Base-by-base conservation (phyloP, 2,113 vertebrate species). In the Lasiurus cinereus region DNA sequence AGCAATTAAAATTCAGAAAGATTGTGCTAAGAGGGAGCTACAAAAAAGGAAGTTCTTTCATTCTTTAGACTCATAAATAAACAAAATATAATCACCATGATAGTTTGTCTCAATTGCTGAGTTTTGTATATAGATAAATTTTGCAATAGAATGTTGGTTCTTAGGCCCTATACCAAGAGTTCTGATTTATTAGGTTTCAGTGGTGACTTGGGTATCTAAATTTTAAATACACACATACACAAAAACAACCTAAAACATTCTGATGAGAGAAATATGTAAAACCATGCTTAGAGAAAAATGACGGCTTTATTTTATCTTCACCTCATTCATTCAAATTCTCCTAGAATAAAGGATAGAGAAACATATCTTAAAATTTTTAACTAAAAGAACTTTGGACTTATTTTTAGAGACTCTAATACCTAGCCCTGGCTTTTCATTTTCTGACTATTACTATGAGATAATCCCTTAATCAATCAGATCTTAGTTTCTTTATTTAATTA, bases 1-100 rank as follows among this genome's bases (percentile, higher is more conserved):
- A 87, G 39, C 66, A 90, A 72, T 52, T 74, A 22, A 92, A 94
- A 83, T 83, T 76, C 8, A 56, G 10, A 52, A 87, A 82, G 2
- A 67, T 87, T 90, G 21, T 67, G 84, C 8, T 76, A 54, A 67
- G 33, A 76, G 6, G 54, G 31, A 69, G 2, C 52, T 91, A 22
- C 29, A 82, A 70, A 91, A 22, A 4, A 89, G 50, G 24, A 24
- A 46, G n/a, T 87, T 72, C 4, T 48, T 96, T 78, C 6, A 88
- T 6, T 46, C n/a, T 80, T 70, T 89, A 12, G 16, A 74, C 16
- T 31, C 22, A 48, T 29, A 54, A 74, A 5, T 18, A 39, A 72
- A 80, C 3, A 92, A 43, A 84, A 48, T 78, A 43, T 16, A 91
- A 22, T 21, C 8, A 56, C 3, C 6, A 19, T 24, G 16, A 52